Base-by-base conservation (phyloP, 2,113 vertebrate species). In the Myotis davidii region DNA sequence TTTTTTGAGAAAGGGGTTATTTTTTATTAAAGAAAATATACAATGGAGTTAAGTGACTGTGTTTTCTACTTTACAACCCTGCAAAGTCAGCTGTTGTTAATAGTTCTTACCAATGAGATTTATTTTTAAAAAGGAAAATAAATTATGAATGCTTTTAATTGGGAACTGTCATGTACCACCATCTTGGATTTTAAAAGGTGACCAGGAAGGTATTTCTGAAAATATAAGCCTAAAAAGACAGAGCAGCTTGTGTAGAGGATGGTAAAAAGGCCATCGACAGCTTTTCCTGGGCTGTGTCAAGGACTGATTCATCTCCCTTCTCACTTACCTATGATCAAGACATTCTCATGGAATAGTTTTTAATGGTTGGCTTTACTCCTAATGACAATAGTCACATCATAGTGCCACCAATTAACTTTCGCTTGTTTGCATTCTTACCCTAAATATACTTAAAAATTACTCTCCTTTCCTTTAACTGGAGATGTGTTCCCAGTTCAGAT, bases 151-250 rank as follows among this genome's bases (percentile, higher is more conserved):
- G n/a, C 39, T 85, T 94, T 85, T 82, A 83, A 78, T 34, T 67
- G 13, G 16, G 73, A 92, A 25, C 39, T 91, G 20, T 7, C 29
- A 45, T 45, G 20, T 45, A 27, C 12, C 27, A 13, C 9, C 88
- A 11, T 42, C 42, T 82, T 89, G n/a, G 48, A 54, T 90, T 89
- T 95, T 86, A 91, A 88, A 95, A 92, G n/a, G 16, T 67, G 39
- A 78, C 56, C 42, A 76, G 23, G 23, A 76, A 84, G 25, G 16
- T 88, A 39, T 67, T 91, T 67, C 85, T 73, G 86, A 78, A 74
- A 56, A 86, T 82, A 21, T 61, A 27, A 67, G 48, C 16, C 42
- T 65, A 21, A 20, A 65, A 65, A 23, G 4, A 39, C 25, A 91
- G 64, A 70, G 45, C 61, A 27, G 2, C 9, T 72, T 67, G 13